Evolutionary conservation across 2,113 vertebrate species (phyloP).

Genomic region (Scomber japonicus): DNA sequence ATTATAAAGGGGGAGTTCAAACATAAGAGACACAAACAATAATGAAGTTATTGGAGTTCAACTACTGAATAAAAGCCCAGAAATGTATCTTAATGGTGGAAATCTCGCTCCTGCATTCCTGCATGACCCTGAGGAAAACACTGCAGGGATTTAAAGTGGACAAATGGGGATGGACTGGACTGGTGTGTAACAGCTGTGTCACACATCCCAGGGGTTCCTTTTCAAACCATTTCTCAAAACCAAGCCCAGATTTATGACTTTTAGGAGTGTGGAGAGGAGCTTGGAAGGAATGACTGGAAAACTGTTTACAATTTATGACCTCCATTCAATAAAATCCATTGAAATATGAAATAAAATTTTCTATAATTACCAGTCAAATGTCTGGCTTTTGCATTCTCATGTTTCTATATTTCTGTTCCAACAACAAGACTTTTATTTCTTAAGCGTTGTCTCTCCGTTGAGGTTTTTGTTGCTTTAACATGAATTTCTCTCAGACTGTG

Average conservation of each 20-base stretch:
- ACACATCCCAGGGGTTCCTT: constrained; percentile 4
- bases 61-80: constrained; percentile 23
- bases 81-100: background rate
- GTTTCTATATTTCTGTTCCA: background rate
- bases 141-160: constrained; percentile 14
- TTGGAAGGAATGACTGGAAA: background rate
- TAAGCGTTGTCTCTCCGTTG: background rate
- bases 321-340: constrained; percentile 1
- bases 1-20: background rate
- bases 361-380: background rate
- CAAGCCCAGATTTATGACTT: constrained; percentile 23
- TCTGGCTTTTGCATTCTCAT: background rate
- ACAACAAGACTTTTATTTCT: background rate
- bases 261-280: background rate
- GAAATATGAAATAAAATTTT: constrained; percentile 7
- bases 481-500: background rate
- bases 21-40: background rate
- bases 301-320: constrained; percentile 6
- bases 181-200: background rate
- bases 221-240: constrained; percentile 16
- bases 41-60: constrained; percentile 9
- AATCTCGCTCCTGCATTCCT: background rate
- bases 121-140: background rate
- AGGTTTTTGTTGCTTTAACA: background rate
- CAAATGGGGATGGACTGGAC: background rate